Conservation (phyloP, 1,140 invertebrate species). For the Pseudomyrmex concolor region DNA sequence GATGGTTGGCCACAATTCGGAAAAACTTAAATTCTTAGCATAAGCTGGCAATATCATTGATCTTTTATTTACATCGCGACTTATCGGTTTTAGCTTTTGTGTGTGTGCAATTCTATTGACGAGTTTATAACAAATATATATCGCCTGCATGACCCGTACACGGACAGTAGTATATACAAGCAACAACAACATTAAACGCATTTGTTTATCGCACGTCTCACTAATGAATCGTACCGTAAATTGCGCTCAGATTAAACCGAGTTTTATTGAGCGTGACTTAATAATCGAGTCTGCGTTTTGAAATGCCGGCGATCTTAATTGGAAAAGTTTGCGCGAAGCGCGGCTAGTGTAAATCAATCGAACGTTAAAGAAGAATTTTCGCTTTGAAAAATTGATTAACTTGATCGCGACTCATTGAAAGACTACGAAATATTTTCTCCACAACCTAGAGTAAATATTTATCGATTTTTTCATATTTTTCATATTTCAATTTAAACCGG, state of each 20-base stretch:
- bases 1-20: conserved; percentile 16
- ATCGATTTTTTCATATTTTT: too few species aligned
- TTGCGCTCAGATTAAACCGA: conserved; percentile 43
- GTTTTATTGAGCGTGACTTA: background rate
- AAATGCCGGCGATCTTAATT: conserved; percentile 49
- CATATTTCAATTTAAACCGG: background rate
- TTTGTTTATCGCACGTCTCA: conserved; percentile 16
- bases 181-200: background rate
- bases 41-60: conserved; percentile 4
- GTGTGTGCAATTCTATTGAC: background rate
- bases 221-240: conserved; percentile 49
- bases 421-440: too few species aligned
- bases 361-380: background rate
- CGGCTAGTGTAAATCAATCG: background rate
- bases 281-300: conserved; percentile 46
- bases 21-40: background rate
- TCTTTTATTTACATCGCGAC: background rate
- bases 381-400: background rate
- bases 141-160: background rate
- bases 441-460: too few species aligned
- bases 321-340: conserved; percentile 44
- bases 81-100: background rate
- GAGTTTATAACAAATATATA: background rate
- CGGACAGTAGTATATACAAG: conserved; percentile 4
- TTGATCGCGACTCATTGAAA: background rate